Conservation (phyloP, 1,140 invertebrate species). For the Cyclargus thomasi region DNA sequence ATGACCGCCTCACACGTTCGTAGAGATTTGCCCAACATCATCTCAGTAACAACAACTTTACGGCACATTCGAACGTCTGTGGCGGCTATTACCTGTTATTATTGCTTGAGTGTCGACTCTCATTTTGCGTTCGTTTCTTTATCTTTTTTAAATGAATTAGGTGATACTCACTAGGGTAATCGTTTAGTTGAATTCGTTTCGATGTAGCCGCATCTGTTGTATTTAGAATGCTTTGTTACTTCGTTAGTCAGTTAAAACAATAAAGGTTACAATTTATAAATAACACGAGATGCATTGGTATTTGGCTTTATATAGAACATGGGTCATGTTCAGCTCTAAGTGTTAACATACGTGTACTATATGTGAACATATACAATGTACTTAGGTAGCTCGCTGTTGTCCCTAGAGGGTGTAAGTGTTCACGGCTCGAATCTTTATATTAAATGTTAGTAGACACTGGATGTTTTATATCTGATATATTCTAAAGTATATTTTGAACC, state of each 20-base stretch:
- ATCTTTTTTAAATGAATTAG: constrained; percentile 4
- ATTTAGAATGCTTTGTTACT: constrained; percentile 12
- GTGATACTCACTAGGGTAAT: not conserved
- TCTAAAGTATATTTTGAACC: constrained; percentile 29
- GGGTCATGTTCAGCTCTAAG: constrained; percentile 63
- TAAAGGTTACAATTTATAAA: constrained; percentile 51
- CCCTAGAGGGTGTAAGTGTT: constrained; percentile 60
- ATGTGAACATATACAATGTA: constrained; percentile 48
- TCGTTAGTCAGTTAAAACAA: constrained; percentile 30
- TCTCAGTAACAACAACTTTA: not conserved
- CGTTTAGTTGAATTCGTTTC: not conserved
- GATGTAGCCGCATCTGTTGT: not conserved
- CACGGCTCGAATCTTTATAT: constrained; percentile 35
- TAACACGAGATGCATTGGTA: constrained; percentile 73
- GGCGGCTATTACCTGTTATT: not conserved
- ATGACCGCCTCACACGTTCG: not conserved
- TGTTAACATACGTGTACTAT: constrained; percentile 50
- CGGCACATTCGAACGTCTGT: not conserved
- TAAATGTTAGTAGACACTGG: constrained; percentile 42
- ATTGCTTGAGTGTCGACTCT: constrained; percentile 1
- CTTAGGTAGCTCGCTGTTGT: constrained; percentile 49
- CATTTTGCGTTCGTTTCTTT: not conserved
- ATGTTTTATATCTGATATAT: constrained; percentile 48
- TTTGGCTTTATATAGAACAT: constrained; percentile 71
- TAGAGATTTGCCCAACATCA: not conserved